These are phyloP conservation scores for Blastobasis adustella DNA, from an alignment of 2,888 invertebrate species.

Conservation along the genomic window DNA sequence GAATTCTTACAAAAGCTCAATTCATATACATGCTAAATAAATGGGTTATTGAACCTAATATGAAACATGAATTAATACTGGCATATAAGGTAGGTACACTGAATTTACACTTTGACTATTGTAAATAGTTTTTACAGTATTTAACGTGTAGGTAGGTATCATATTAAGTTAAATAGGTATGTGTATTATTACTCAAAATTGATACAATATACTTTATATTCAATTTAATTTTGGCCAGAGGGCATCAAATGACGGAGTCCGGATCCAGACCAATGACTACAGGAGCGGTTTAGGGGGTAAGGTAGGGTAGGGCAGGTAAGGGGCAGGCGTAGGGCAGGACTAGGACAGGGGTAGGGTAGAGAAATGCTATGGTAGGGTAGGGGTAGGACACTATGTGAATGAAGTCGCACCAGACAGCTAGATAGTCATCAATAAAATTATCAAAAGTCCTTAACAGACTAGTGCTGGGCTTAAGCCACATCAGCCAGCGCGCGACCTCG, in stretches of 20 bases:
- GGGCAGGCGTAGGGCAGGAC: background rate
- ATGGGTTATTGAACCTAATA: slow-evolving; percentile 38
- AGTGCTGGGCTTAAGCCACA: too few relatives aligned
- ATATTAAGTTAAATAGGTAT: background rate
- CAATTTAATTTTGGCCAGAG: background rate
- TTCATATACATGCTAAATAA: slow-evolving; percentile 48
- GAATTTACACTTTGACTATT: background rate
- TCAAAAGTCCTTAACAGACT: background rate
- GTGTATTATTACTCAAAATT: background rate
- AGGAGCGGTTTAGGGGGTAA: too few relatives aligned
- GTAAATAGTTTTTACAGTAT: background rate
- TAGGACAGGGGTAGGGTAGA: too few relatives aligned
- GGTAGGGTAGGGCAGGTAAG: too few relatives aligned
- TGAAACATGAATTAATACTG: slow-evolving; percentile 52
- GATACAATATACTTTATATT: background rate
- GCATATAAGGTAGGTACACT: slow-evolving; percentile 45
- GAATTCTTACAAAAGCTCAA: slow-evolving; percentile 50
- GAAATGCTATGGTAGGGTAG: too few relatives aligned
- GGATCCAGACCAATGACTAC: too few relatives aligned
- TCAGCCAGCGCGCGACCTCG: too few relatives aligned
- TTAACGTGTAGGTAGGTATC: background rate
- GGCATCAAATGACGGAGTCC: too few relatives aligned
- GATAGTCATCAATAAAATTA: background rate
- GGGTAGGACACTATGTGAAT: background rate
- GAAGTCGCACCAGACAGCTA: background rate